Base-by-base conservation (phyloP, 2,888 invertebrate genomes). In the Dascillus cervinus region DNA sequence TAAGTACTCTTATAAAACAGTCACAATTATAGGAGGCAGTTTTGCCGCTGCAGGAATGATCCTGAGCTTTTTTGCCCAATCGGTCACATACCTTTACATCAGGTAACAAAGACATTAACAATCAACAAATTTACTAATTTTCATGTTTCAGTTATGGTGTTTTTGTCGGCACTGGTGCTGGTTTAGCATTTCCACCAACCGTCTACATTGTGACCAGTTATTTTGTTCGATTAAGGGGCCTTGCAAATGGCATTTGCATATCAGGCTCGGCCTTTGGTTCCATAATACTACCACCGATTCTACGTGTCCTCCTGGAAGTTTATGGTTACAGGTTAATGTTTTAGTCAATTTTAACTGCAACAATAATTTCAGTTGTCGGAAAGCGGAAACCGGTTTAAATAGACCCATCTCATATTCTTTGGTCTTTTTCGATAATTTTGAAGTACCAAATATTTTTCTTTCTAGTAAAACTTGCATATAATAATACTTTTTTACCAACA, bases 131-230 rank as follows among this genome's bases (percentile, higher is more conserved):
- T 17, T 17, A 17, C 5, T 17, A 17, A 8, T 6, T 5, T 12
- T 22, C 44, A 43, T 27, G 19, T 62, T 64, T 32, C 52, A 87
- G 86, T 64, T 88, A 86, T 64, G 88, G 88, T 28, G 73, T 84
- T 8, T 66, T 87, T 56, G 84, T 87, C 11, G 89, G 89, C 40
- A 77, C 79, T 20, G 89, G 89, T 4, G 88, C 88, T 1, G 89
- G 89, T 0, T 65, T 89, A 4, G 80, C 87, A 1, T 90, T 89
- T 66, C 89, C 89, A 1, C 88, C 89, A 2, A 89, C 89, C 0
- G 87, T 90, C 17, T 88, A 89, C 64, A 88, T 89, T 47, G 88
- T 89, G 44, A 87, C 87, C 28, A 85, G 85, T 36, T 89, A 89
- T 65, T 89, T 89, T 63, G 79, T 83, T 22, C 73, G 77, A 25